Percentiles rank a stretch among this genome's conserved stretches.
Conservation (phyloP, 2,113 vertebrate species). For the Pan troglodytes region NHGRI_mPanTro3-v2.1_pri NC_072404.2:44179001-44179500, state of each 20-base stretch:
- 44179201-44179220: background rate
- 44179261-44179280: background rate
- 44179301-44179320: background rate
- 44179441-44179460: background rate
- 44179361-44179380: background rate
- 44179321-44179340: background rate
- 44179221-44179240: background rate
- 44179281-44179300: background rate
- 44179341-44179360: background rate
- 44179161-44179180: background rate
- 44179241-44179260: background rate
- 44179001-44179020: background rate
- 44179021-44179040: background rate
- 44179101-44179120: slow-evolving; percentile 10
- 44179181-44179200: background rate
- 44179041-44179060: background rate
- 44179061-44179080: background rate
- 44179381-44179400: background rate
- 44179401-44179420: background rate
- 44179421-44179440: background rate
- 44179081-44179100: background rate
- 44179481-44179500: background rate
- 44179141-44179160: background rate
- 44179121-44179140: background rate
- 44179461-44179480: background rate